Evolutionary conservation across 2,888 invertebrate species (phyloP).

Genomic region (Steinernema carpocapsae): DNA sequence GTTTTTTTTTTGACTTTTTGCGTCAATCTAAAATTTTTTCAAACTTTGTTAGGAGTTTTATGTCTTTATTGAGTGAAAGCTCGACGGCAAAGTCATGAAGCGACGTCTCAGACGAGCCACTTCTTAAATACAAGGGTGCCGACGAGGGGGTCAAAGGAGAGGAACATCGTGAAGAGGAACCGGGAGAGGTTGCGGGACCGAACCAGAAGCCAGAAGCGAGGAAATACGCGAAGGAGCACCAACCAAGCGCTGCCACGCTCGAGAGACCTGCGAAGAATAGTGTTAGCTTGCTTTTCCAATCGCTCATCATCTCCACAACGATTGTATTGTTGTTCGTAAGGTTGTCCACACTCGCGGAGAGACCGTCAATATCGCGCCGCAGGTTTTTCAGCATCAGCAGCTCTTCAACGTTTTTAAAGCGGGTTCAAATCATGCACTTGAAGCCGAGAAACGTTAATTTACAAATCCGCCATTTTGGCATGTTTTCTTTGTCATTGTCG

Average conservation of each 20-base stretch:
- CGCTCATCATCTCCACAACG: conserved; percentile 41
- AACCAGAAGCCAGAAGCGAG: too few species aligned
- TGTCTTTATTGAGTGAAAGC: too few species aligned
- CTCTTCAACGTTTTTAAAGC: not conserved
- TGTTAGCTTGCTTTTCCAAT: too few species aligned
- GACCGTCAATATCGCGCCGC: conserved; percentile 50
- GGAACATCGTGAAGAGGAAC: conserved; percentile 27
- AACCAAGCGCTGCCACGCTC: too few species aligned
- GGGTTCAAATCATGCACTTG: not conserved
- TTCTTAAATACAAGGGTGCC: conserved; percentile 15
- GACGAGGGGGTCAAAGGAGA: not conserved
- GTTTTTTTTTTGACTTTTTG: too few species aligned
- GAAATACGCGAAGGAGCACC: too few species aligned
- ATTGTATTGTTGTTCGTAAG: conserved; percentile 55
- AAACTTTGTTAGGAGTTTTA: too few species aligned
- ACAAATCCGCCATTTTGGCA: not conserved
- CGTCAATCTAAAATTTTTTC: too few species aligned
- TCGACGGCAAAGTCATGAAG: too few species aligned
- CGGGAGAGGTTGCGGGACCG: too few species aligned
- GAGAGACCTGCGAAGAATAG: too few species aligned
- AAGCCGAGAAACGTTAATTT: not conserved
- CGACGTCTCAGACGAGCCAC: not conserved
- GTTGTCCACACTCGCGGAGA: conserved; percentile 51
- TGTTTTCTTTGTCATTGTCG: too few species aligned
- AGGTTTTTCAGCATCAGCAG: conserved; percentile 51